Evolutionary conservation across 2,113 vertebrate genomes (phyloP).

Genomic region (Halcyon senegalensis): DNA sequence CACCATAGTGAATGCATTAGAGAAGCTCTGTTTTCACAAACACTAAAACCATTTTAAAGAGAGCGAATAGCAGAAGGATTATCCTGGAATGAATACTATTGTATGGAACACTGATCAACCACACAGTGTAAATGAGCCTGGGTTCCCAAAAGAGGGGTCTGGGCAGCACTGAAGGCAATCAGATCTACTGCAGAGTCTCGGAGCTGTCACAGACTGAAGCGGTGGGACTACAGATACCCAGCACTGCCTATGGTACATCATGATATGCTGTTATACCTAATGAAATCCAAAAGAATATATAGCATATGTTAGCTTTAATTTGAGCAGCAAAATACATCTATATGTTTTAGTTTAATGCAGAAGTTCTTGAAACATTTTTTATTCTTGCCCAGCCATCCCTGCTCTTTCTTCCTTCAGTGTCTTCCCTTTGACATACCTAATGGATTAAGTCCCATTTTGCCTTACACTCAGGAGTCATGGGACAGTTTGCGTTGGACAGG

Average conservation of each 20-base stretch:
- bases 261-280: not conserved
- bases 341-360: not conserved
- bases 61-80: not conserved
- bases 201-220: not conserved
- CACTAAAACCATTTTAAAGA: not conserved
- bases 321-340: not conserved
- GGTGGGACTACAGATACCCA: not conserved
- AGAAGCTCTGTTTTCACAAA: not conserved
- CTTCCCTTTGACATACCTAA: not conserved
- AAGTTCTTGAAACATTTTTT: not conserved
- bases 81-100: not conserved
- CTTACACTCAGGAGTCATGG: not conserved
- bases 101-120: not conserved
- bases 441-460: not conserved
- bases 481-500: not conserved
- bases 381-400: not conserved
- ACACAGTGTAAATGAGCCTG: not conserved
- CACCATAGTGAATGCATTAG: rapidly evolving
- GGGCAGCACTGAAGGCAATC: not conserved
- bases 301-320: not conserved
- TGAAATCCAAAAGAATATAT: not conserved
- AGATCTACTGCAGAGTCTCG: not conserved
- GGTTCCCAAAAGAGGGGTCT: not conserved
- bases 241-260: not conserved
- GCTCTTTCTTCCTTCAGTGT: not conserved